phyloP scores from a whole-genome alignment of 2,888 invertebrate genomes.

The Ramazzottius varieornatus region DNA sequence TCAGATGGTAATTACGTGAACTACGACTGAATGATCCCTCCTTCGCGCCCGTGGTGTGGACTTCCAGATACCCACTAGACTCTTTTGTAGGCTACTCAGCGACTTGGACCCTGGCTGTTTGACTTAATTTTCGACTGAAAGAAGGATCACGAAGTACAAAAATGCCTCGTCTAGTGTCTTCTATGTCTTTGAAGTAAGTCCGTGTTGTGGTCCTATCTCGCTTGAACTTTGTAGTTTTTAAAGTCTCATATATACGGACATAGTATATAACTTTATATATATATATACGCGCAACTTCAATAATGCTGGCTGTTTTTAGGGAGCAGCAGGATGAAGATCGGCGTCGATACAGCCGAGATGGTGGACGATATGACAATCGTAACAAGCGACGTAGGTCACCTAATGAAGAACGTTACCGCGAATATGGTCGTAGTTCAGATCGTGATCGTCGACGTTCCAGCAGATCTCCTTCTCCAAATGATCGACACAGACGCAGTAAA shows the following conservation, averaged over 20 bases:
- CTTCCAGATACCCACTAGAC: too few relatives aligned
- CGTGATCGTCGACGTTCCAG: slow-evolving; percentile 11
- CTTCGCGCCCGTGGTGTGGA: too few relatives aligned
- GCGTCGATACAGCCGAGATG: neutral
- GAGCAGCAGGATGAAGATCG: neutral
- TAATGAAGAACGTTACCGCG: slow-evolving; percentile 7
- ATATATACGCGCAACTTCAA: too few relatives aligned
- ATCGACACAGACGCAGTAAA: neutral
- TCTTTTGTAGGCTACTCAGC: too few relatives aligned
- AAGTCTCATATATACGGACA: too few relatives aligned
- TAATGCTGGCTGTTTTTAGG: neutral
- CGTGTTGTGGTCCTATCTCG: neutral
- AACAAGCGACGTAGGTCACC: neutral
- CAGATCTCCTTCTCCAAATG: slow-evolving; percentile 18
- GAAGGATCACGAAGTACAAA: too few relatives aligned
- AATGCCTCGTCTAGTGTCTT: neutral
- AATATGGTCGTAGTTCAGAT: slow-evolving; percentile 8
- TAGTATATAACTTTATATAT: too few relatives aligned
- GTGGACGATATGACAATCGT: neutral
- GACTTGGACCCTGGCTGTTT: too few relatives aligned
- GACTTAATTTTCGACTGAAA: too few relatives aligned
- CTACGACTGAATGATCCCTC: too few relatives aligned
- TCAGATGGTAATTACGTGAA: too few relatives aligned
- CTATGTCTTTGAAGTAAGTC: neutral
- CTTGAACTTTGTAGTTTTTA: too few relatives aligned